phyloP scores from a whole-genome alignment of 2,797 vertebrate species.

The Chiloscyllium punctatum region DNA sequence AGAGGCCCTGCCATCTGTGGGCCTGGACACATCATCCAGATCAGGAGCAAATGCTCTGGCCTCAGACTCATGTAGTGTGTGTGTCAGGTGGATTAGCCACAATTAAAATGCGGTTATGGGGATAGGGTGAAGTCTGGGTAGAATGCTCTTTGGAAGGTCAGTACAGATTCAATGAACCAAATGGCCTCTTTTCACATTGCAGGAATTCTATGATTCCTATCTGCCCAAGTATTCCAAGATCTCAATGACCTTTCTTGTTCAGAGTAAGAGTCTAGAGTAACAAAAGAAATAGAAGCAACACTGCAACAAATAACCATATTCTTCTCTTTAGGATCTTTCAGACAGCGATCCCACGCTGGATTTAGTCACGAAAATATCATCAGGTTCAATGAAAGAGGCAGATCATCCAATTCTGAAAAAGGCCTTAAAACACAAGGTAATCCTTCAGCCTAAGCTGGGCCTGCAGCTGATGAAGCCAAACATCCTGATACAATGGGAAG shows the following conservation, averaged over 20 bases:
- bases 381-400: no score
- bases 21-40: no score
- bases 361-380: background rate
- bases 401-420: background rate
- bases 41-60: no score
- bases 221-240: background rate
- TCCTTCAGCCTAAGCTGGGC: background rate
- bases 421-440: no score
- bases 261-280: no score
- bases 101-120: no score
- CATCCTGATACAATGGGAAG: no score
- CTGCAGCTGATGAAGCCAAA: background rate
- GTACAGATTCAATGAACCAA: background rate
- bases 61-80: no score
- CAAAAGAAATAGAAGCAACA: background rate
- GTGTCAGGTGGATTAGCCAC: no score
- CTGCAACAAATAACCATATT: background rate
- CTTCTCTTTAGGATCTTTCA: background rate
- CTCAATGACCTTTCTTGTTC: background rate
- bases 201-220: background rate
- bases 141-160: no score
- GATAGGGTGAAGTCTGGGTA: no score
- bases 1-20: no score
- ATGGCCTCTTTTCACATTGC: background rate
- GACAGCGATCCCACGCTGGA: background rate